Evolutionary conservation across 2,797 vertebrate species (phyloP), one percentile per base, ranked within the genome.

Genomic region (Neostethus bicornis): DNA sequence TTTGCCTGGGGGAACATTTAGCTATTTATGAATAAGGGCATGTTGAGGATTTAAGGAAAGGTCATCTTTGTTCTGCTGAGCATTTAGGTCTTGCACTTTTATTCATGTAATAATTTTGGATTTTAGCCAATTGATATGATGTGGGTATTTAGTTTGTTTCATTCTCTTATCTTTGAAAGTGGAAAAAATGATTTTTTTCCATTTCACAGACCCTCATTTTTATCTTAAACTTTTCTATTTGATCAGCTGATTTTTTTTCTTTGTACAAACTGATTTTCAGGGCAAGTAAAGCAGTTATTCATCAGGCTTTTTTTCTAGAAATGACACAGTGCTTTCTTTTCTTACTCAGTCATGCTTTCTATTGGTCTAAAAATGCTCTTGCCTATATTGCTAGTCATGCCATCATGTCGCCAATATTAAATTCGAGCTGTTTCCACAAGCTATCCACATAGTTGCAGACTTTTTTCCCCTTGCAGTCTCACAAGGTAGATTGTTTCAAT

Each of bases 1-100:
- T 92, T 91, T 91, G 81, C 73, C 72, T 85, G 74, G 54, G 80
- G 77, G 79, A n/a, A 80, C 72, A 77, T 82, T 84, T 81, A 75
- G 66, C 69, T 54, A 80, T 88, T 79, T 74, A 81, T 81, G 71
- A 84, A 87, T 85, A 85, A 74, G 74, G 64, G 58, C 59, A 60
- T 81, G 81, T 77, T 85, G 84, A 73, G 66, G 75, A 82, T 84
- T 69, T 69, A 39, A 23, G 64, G 81, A 67, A 52, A 66, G 60
- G 79, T 87, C 79, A 64, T 81, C 70, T 70, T 68, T 61, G 68
- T 81, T 61, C 7, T 34, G 61, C 65, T 51, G 56, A 24, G 54
- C 4, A 3, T 44, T 59, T 50, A 58, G 77, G 69, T 76, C 72
- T 72, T 72, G 51, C 45, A 64, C 72, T 79, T 81, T 73, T 71